Conservation (phyloP, 2,113 vertebrate species). For the Caracal caracal region DNA sequence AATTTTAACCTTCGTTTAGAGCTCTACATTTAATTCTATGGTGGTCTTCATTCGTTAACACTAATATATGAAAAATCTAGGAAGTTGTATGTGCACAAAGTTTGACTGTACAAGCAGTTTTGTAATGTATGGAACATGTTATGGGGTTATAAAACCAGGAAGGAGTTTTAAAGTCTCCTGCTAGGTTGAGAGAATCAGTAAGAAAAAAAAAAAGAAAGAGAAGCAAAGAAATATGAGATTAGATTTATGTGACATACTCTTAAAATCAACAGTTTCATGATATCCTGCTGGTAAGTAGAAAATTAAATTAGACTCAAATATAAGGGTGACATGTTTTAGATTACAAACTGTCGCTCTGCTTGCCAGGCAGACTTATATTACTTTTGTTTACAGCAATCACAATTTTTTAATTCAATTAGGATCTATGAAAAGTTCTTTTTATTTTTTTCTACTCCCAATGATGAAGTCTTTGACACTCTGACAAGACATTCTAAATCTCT, state of each 20-base stretch:
- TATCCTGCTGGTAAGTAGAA: constrained; percentile 35
- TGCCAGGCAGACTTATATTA: constrained; percentile 42
- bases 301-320: constrained; percentile 65
- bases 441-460: background rate
- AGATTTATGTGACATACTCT: constrained; percentile 48
- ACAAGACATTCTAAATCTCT: background rate
- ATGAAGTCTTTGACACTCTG: background rate
- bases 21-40: background rate
- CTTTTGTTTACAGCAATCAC: constrained; percentile 51
- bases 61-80: background rate
- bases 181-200: constrained; percentile 23
- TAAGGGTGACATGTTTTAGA: constrained; percentile 59
- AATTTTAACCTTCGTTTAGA: background rate
- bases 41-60: background rate
- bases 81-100: background rate
- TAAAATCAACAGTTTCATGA: constrained; percentile 62
- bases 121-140: constrained; percentile 56
- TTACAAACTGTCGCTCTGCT: constrained; percentile 29
- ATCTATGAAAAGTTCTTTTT: background rate
- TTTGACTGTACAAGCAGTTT: background rate
- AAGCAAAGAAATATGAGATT: constrained; percentile 55
- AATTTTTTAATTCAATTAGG: constrained; percentile 52
- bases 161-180: background rate
- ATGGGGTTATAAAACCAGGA: background rate
- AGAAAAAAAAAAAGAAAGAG: background rate